A percentile compares a stretch with the other conserved stretches of the same genome.
phyloP scores from a whole-genome alignment of 2,888 invertebrate genomes.

The Smittia aterrima region DNA sequence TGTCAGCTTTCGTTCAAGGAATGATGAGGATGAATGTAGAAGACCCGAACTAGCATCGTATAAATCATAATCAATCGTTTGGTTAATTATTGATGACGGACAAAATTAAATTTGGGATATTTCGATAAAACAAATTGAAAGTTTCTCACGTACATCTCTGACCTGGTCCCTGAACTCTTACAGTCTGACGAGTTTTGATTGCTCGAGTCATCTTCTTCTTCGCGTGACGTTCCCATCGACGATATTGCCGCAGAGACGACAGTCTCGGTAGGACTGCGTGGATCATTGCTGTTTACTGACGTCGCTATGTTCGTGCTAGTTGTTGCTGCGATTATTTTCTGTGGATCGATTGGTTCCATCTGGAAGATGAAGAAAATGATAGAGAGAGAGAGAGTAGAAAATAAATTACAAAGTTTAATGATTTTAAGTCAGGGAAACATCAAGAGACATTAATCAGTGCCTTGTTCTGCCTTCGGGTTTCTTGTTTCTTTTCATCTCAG shows the following conservation, averaged over 20 bases:
- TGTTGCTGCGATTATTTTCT: conserved; percentile 25
- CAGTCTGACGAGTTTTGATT: conserved; percentile 67
- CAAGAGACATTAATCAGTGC: background rate
- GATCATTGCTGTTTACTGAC: conserved; percentile 35
- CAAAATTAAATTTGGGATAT: background rate
- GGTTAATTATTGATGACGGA: conserved; percentile 11
- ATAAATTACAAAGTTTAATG: background rate
- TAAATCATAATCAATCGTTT: conserved; percentile 32
- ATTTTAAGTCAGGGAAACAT: background rate
- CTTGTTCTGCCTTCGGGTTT: background rate
- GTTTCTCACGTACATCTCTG: conserved; percentile 43
- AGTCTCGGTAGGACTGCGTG: conserved; percentile 45
- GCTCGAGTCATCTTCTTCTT: conserved; percentile 70
- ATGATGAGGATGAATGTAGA: conserved; percentile 23
- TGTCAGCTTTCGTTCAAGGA: conserved; percentile 13
- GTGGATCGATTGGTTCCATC: conserved; percentile 43
- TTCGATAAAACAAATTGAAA: background rate
- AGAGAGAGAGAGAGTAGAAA: background rate
- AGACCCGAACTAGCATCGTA: conserved; percentile 14
- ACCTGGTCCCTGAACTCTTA: conserved; percentile 72
- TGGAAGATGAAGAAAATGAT: too few relatives aligned
- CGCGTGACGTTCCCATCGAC: conserved; percentile 65
- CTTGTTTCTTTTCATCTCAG: background rate
- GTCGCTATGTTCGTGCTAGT: conserved; percentile 39
- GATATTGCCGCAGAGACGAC: conserved; percentile 52